Evolutionary conservation across 2,797 vertebrate species (phyloP).

Genomic region (Hippocampus kuda): DNA sequence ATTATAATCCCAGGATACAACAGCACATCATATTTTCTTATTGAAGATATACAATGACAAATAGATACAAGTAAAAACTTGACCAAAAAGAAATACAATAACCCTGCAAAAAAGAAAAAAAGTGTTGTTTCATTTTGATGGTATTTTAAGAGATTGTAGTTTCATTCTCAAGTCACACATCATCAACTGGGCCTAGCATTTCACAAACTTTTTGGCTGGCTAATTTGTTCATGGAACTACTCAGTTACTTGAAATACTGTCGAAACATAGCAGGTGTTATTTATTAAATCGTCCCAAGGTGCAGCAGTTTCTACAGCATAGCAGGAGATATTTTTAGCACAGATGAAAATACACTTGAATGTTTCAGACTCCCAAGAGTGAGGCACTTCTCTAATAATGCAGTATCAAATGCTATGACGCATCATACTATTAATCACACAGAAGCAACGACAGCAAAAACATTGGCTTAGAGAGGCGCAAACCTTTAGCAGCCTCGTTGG

Average conservation of each 20-base stretch:
- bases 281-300: not conserved
- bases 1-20: not conserved
- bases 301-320: not conserved
- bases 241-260: not conserved
- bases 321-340: not conserved
- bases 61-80: not conserved
- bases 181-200: not conserved
- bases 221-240: not conserved
- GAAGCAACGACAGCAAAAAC: slow-evolving; percentile 3
- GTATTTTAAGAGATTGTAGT: not conserved
- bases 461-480: not conserved
- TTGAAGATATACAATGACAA: not conserved
- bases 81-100: not conserved
- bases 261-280: not conserved
- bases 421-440: not conserved
- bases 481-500: not conserved
- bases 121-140: not conserved
- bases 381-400: slow-evolving; percentile 8
- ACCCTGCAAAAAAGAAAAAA: not conserved
- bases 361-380: not conserved
- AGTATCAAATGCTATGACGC: slow-evolving; percentile 2
- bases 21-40: too few species aligned
- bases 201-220: not conserved
- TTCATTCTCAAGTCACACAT: not conserved
- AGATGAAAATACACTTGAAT: not conserved